Evolutionary conservation across 2,113 vertebrate species (phyloP).

Genomic region (Petrocephalus microphthalmus): DNA sequence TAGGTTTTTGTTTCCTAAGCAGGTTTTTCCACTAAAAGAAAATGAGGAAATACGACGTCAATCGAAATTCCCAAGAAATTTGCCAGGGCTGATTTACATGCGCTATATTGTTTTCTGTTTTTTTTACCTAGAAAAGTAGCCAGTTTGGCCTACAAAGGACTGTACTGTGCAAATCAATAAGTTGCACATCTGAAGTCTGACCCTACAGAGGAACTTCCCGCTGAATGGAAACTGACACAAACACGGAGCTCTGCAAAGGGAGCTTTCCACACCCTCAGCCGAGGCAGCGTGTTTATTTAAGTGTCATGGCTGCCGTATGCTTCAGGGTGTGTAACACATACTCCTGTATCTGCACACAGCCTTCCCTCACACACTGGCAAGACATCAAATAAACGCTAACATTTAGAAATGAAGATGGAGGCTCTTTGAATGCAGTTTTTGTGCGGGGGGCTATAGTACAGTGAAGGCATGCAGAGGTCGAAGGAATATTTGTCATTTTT

Average conservation of each 20-base stretch:
- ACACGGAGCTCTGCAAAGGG: not conserved
- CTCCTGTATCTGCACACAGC: not conserved
- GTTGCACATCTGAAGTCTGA: not conserved
- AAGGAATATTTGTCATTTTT: not conserved
- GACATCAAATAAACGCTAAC: not conserved
- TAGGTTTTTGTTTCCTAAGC: not conserved
- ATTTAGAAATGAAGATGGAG: no score
- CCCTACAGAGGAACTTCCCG: not conserved
- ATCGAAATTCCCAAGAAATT: not conserved
- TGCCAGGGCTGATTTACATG: not conserved
- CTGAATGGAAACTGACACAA: not conserved
- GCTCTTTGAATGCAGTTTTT: not conserved
- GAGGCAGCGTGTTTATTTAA: not conserved
- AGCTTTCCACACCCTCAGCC: not conserved
- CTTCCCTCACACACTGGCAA: not conserved
- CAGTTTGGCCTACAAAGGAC: not conserved
- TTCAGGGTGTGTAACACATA: not conserved
- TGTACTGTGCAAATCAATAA: not conserved
- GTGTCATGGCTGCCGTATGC: not conserved
- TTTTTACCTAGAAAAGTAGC: not conserved
- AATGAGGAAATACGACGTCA: not conserved
- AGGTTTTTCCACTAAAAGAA: not conserved
- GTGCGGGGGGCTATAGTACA: not conserved
- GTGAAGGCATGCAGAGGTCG: not conserved
- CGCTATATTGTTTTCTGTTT: not conserved